Conservation (phyloP, 2,113 vertebrate species). For the Crotalus helleri region DNA sequence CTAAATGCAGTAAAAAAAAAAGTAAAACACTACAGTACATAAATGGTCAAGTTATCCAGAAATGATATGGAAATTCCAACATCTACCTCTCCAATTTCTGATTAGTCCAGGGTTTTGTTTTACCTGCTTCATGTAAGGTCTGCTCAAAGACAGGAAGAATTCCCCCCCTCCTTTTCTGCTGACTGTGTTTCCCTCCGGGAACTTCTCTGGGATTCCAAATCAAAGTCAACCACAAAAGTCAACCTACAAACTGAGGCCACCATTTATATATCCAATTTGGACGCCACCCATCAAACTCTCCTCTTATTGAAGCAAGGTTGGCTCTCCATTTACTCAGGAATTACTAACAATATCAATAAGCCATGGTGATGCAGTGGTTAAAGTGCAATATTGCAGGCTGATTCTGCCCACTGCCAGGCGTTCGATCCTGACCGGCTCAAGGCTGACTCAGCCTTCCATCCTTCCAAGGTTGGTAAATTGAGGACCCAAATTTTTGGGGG, state of each 20-base stretch:
- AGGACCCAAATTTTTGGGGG: too few relatives aligned
- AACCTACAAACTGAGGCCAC: background rate
- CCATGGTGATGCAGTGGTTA: too few relatives aligned
- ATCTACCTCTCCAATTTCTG: background rate
- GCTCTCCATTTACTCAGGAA: constrained; percentile 32
- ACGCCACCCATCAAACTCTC: too few relatives aligned
- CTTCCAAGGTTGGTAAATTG: too few relatives aligned
- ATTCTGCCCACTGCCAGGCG: too few relatives aligned
- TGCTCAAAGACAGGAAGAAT: background rate
- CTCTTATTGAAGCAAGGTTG: background rate
- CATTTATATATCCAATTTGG: background rate
- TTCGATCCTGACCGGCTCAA: too few relatives aligned
- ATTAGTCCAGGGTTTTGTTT: background rate
- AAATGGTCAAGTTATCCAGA: background rate
- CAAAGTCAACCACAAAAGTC: background rate
- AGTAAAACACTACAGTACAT: background rate
- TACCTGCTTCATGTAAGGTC: background rate
- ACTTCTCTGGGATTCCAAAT: background rate
- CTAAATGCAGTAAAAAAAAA: background rate
- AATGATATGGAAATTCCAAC: background rate
- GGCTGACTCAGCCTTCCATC: too few relatives aligned
- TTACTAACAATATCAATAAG: constrained; percentile 54
- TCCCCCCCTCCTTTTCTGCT: background rate
- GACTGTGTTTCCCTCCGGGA: background rate
- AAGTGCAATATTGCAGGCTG: too few relatives aligned